Evolutionary conservation across 37 sponge, comb jelly and placozoan species (phyloP).

Genomic region (Bolinopsis microptera): DNA sequence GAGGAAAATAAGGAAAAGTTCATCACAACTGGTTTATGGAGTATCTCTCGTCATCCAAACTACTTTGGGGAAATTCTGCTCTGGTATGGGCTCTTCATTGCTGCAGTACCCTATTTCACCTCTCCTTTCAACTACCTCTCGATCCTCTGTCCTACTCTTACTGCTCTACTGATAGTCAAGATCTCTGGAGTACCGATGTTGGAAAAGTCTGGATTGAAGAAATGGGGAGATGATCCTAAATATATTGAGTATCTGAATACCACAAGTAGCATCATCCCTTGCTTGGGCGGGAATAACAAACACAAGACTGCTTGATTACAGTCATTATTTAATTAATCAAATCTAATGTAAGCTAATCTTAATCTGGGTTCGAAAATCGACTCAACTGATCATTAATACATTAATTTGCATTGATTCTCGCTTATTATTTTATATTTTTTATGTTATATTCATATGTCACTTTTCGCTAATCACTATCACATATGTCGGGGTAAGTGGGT

Average conservation of each 20-base stretch:
- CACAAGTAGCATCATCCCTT: conserved; percentile 80
- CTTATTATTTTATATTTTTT: no score
- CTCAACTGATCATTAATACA: no score
- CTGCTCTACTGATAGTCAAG: neutral
- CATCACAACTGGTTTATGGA: conserved; percentile 86
- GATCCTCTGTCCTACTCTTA: neutral
- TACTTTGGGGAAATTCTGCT: conserved; percentile 94
- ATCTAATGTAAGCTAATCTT: no score
- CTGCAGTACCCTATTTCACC: conserved; percentile 83
- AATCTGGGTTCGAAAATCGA: no score
- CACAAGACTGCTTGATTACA: neutral
- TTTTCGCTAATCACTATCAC: no score
- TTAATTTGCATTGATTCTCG: no score
- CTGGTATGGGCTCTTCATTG: conserved; percentile 86
- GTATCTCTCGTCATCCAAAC: conserved; percentile 85
- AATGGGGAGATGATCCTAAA: conserved; percentile 78
- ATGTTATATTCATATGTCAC: no score
- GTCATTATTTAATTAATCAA: no score
- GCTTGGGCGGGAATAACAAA: conserved; percentile 37
- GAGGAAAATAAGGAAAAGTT: conserved; percentile 79
- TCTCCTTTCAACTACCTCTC: neutral
- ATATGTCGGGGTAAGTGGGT: no score
- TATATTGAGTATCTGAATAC: conserved; percentile 71
- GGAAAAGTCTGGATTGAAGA: conserved; percentile 73
- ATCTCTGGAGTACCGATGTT: conserved; percentile 86